A percentile compares a stretch with the other conserved stretches of the same genome.
Evolutionary conservation across 2,888 invertebrate species (phyloP).

Genomic region (Tipula vernalis): DNA sequence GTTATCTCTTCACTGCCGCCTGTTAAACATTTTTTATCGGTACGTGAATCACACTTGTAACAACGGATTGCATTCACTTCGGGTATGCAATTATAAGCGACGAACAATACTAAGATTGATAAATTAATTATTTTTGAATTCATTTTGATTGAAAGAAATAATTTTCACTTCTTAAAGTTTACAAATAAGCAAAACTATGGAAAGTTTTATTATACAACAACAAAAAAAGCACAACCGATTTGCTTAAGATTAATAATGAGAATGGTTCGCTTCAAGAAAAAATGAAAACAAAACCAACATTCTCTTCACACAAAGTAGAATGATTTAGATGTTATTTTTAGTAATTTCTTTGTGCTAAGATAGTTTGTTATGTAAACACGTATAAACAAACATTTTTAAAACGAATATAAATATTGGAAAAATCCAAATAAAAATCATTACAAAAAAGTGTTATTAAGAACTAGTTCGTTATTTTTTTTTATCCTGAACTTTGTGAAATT

Average conservation of each 20-base stretch:
- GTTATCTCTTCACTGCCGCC: background rate
- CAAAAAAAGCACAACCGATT: background rate
- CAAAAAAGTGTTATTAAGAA: too few species aligned
- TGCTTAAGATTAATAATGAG: background rate
- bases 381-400: too few species aligned
- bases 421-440: too few species aligned
- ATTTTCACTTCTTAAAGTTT: background rate
- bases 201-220: background rate
- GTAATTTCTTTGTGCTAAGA: too few species aligned
- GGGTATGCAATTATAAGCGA: background rate
- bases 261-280: background rate
- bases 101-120: background rate
- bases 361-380: too few species aligned
- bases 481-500: too few species aligned
- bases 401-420: too few species aligned
- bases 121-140: background rate
- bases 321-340: background rate
- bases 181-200: background rate
- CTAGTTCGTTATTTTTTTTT: too few species aligned
- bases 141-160: background rate
- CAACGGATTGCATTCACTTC: background rate
- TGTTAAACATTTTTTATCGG: background rate
- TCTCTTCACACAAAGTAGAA: too few species aligned
- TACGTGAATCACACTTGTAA: background rate
- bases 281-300: background rate